A percentile compares a stretch with the other conserved stretches of the same genome.
These are phyloP conservation scores for Lamellibrachia satsuma DNA, from an alignment of 2,888 invertebrate species.

Conservation along the genomic window DNA sequence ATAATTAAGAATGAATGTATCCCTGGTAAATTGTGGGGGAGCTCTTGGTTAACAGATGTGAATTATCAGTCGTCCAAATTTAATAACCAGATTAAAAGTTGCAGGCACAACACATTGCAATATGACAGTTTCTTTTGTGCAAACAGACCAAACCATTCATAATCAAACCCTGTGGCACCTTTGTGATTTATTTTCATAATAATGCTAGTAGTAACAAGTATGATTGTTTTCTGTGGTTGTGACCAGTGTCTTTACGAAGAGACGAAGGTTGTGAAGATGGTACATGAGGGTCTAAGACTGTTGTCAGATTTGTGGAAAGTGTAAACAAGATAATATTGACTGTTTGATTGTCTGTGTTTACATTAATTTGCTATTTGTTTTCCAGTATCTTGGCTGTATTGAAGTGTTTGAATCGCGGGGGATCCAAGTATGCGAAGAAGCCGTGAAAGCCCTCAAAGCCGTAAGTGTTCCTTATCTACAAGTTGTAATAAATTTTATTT, in stretches of 20 bases:
- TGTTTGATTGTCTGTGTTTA: slow-evolving; percentile 2
- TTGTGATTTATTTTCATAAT: too few relatives aligned
- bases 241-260: neutral
- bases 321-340: neutral
- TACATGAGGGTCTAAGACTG: neutral
- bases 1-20: neutral
- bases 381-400: slow-evolving; percentile 93
- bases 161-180: too few relatives aligned
- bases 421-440: slow-evolving; percentile 99
- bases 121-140: too few relatives aligned
- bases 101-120: too few relatives aligned
- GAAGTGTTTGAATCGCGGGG: slow-evolving; percentile 99
- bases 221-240: neutral
- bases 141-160: too few relatives aligned
- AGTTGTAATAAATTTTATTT: neutral
- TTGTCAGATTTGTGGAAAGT: neutral
- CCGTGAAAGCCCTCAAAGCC: slow-evolving; percentile 86
- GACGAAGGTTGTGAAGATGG: neutral
- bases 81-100: too few relatives aligned
- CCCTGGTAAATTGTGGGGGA: neutral
- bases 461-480: slow-evolving; percentile 70
- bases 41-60: neutral
- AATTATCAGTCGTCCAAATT: neutral
- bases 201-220: too few relatives aligned
- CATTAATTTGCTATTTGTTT: slow-evolving; percentile 14